phyloP scores from a whole-genome alignment of 2,888 invertebrate genomes.

The Sinopyrophorus schimmeli region DNA sequence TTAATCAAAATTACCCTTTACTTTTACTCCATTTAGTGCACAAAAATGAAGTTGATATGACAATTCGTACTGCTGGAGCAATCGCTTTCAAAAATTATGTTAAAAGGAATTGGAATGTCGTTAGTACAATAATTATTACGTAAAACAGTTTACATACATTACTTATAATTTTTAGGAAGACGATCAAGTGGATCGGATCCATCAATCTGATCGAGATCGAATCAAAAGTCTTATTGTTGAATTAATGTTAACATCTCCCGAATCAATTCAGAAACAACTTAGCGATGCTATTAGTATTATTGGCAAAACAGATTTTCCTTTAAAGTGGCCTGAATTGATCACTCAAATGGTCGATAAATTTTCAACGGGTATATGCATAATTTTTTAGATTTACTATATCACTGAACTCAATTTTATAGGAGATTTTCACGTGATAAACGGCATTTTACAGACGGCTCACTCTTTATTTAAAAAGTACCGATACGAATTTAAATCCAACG shows the following conservation, averaged over 20 bases:
- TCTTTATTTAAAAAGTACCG: conserved; percentile 96
- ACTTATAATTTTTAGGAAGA: conserved; percentile 57
- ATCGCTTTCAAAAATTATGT: conserved; percentile 97
- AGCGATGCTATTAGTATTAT: conserved; percentile 96
- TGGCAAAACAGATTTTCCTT: conserved; percentile 95
- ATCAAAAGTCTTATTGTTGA: conserved; percentile 87
- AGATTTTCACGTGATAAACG: conserved; percentile 94
- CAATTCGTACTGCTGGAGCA: conserved; percentile 86
- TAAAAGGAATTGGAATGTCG: conserved; percentile 92
- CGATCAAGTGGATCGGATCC: conserved; percentile 78
- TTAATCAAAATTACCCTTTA: conserved; percentile 88
- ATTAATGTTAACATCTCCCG: conserved; percentile 90
- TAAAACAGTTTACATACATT: not conserved
- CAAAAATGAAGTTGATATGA: conserved; percentile 76
- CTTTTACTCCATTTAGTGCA: conserved; percentile 84
- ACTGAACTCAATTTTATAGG: conserved; percentile 62
- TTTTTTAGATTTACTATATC: not conserved
- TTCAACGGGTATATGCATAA: conserved; percentile 62
- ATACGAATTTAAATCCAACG: conserved; percentile 93
- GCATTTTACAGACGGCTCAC: conserved; percentile 92
- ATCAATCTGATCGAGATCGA: conserved; percentile 73
- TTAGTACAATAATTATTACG: conserved; percentile 62
- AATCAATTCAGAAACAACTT: conserved; percentile 88
- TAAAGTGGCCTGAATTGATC: conserved; percentile 93
- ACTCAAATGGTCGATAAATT: conserved; percentile 94